phyloP scores from a whole-genome alignment of 2,888 invertebrate genomes.

The Drosophila phalerata region DNA sequence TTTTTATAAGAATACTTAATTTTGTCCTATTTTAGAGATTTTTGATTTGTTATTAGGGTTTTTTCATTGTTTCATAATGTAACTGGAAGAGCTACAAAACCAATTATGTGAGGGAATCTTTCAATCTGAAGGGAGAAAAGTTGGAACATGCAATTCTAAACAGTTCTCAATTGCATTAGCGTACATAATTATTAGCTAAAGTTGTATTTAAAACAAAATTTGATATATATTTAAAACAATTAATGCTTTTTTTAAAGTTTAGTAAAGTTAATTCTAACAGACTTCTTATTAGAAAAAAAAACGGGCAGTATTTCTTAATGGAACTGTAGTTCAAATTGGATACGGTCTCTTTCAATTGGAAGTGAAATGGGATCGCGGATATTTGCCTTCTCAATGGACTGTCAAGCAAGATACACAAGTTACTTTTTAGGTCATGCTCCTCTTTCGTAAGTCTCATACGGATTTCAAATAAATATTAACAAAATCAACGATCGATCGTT shows the following conservation, averaged over 20 bases:
- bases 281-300: neutral
- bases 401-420: constrained; percentile 24
- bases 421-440: constrained; percentile 65
- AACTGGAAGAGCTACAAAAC: too few species aligned
- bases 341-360: constrained; percentile 3
- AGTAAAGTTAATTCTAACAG: neutral
- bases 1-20: too few species aligned
- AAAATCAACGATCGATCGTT: constrained; percentile 18
- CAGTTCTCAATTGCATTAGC: neutral
- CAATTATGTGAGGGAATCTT: neutral
- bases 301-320: neutral
- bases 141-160: neutral
- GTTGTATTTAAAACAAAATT: too few species aligned
- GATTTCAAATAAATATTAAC: constrained; percentile 38
- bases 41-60: too few species aligned
- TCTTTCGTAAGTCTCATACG: constrained; percentile 45
- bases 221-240: too few species aligned
- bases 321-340: neutral
- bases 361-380: constrained; percentile 7
- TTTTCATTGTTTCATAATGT: too few species aligned
- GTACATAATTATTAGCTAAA: too few species aligned
- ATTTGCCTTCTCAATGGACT: constrained; percentile 13
- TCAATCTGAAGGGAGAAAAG: neutral
- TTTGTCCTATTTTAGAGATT: too few species aligned
- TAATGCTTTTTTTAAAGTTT: neutral